A percentile compares a stretch with the other conserved stretches of the same genome.
Evolutionary conservation across 2,888 invertebrate species (phyloP).

Genomic region (Cosmopolites sordidus): DNA sequence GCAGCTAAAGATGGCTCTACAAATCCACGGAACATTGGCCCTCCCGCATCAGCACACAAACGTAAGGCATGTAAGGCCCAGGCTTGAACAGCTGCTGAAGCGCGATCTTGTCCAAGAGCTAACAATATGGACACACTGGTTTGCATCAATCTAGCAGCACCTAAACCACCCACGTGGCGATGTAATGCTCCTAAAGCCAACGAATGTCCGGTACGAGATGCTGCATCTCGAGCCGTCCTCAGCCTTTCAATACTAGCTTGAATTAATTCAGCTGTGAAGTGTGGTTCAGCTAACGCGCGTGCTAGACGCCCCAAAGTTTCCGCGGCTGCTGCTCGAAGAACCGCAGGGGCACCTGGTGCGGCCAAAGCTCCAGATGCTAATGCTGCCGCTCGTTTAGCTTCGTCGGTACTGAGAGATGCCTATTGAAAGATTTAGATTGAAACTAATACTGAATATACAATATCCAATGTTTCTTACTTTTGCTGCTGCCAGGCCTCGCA

Average conservation of each 20-base stretch:
- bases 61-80: slow-evolving; percentile 96
- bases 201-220: slow-evolving; percentile 81
- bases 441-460: slow-evolving; percentile 61
- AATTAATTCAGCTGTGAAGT: slow-evolving; percentile 84
- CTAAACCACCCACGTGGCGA: slow-evolving; percentile 92
- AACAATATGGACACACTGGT: slow-evolving; percentile 92
- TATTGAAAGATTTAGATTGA: slow-evolving; percentile 46
- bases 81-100: slow-evolving; percentile 93
- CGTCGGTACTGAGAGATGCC: slow-evolving; percentile 20
- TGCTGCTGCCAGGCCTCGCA: slow-evolving; percentile 79
- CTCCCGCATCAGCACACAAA: slow-evolving; percentile 94
- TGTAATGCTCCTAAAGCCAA: slow-evolving; percentile 94
- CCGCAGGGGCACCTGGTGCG: slow-evolving; percentile 60
- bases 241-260: slow-evolving; percentile 85
- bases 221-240: slow-evolving; percentile 82
- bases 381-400: slow-evolving; percentile 20
- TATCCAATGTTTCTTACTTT: slow-evolving; percentile 60
- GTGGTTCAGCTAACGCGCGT: slow-evolving; percentile 80
- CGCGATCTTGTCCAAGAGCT: slow-evolving; percentile 89
- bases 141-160: slow-evolving; percentile 89
- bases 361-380: slow-evolving; percentile 61
- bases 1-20: slow-evolving; percentile 91
- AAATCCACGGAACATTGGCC: slow-evolving; percentile 97
- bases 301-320: slow-evolving; percentile 93
- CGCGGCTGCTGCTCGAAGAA: slow-evolving; percentile 89